Evolutionary conservation across 2,888 invertebrate species (phyloP), one percentile per base, ranked within the genome.

Genomic region (Sepiola atlantica): DNA sequence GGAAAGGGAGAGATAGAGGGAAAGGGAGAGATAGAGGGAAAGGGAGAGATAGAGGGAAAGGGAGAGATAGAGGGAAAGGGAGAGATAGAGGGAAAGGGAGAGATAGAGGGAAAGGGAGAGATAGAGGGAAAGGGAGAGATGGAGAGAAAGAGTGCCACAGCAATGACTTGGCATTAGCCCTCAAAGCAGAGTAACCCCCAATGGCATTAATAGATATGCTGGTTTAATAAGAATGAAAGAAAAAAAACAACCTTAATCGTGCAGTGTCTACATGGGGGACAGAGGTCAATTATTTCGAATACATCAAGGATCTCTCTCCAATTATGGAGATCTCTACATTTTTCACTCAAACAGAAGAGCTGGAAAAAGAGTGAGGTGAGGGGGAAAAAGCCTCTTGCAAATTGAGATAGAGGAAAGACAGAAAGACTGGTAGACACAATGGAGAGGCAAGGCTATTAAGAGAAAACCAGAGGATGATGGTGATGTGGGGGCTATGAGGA

Each of bases 281-380:
- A 77, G 77, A 77, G 77, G 77, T 77, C 77, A 77, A 77, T 32
- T 77, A 77, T 77, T 77, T 77, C 16, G 77, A 77, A 77, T 77
- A n/a, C 77, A 77, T 32, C 77, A 77, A 77, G 77, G 77, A 8
- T n/a, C 77, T 45, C 77, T 77, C 77, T 77, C 77, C 77, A 77
- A 77, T 77, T 77, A 77, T 77, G 32, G 28, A 61, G 28, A 77
- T 77, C 77, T 77, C n/a, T 77, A 77, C 16, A 77, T 77, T 77
- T 77, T 77, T 77, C 77, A 32, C 77, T 77, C 77, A 77, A 12
- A n/a, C 16, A n/a, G 16, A 77, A 32, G 77, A 77, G 77, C 10
- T n/a, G 12, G n/a, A 77, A 16, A n/a, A n/a, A n/a, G n/a, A n/a
- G 77, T 14, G 12, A 45, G 77, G 2, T 14, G n/a, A 14, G 77